Evolutionary conservation across 2,888 invertebrate species (phyloP).

Genomic region (Epinotia brunnichana): DNA sequence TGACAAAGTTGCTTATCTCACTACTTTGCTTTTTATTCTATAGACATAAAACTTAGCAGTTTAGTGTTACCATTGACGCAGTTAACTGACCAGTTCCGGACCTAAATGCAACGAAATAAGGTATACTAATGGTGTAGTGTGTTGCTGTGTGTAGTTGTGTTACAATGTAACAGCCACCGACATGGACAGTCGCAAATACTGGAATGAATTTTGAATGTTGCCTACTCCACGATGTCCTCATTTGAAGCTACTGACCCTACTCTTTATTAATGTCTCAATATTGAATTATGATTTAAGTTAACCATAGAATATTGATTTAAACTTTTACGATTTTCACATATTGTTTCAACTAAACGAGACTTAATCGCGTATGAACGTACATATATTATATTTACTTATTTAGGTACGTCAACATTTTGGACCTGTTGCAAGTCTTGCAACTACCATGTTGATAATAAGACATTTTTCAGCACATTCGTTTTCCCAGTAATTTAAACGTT

Average conservation of each 20-base stretch:
- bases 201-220: slow-evolving; percentile 4
- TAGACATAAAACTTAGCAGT: not conserved
- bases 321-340: too few species aligned
- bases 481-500: too few species aligned
- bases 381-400: too few species aligned
- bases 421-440: too few species aligned
- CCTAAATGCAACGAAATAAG: not conserved
- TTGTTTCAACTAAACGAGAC: too few species aligned
- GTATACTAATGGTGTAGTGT: not conserved
- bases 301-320: too few species aligned
- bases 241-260: not conserved
- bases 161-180: not conserved
- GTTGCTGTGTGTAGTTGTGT: not conserved
- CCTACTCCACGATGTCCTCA: not conserved
- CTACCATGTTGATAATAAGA: too few species aligned
- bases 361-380: too few species aligned
- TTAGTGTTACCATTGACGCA: not conserved
- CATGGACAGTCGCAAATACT: not conserved
- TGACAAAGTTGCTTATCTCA: slow-evolving; percentile 21
- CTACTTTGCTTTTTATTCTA: slow-evolving; percentile 2
- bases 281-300: not conserved
- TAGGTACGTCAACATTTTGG: too few species aligned
- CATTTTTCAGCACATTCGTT: too few species aligned
- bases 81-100: not conserved
- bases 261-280: not conserved